Percentiles rank a stretch among this genome's conserved stretches.
Evolutionary conservation across 2,113 vertebrate species (phyloP).

Genomic region (Pavo muticus): DNA sequence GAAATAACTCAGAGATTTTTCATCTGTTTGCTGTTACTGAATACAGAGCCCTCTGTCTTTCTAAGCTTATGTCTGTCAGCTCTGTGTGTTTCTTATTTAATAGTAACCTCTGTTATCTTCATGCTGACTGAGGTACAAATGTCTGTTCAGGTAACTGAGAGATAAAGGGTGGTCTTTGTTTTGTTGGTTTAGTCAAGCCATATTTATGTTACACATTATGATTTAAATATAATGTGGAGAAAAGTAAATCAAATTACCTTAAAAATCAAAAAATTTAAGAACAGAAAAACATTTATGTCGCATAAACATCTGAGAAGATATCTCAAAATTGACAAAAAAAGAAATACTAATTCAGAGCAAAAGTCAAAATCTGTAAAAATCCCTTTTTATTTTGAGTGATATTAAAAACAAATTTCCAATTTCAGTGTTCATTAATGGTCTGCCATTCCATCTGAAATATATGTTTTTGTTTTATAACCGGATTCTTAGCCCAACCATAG

Average conservation of each 20-base stretch:
- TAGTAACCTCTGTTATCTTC: neutral
- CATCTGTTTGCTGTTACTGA: neutral
- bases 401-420: neutral
- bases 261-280: neutral
- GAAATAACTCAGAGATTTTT: neutral
- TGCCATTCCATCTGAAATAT: neutral
- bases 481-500: neutral
- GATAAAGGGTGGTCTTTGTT: neutral
- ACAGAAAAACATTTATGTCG: neutral
- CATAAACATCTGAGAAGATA: neutral
- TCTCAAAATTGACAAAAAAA: neutral
- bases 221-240: neutral
- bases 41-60: neutral
- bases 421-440: neutral
- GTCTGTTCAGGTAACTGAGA: neutral
- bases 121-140: neutral
- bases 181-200: neutral
- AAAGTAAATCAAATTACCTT: neutral
- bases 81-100: neutral
- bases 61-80: neutral
- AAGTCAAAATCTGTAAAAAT: neutral
- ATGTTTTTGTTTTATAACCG: neutral
- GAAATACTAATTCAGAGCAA: neutral
- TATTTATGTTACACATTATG: neutral
- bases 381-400: neutral